These are phyloP conservation scores for Cyprinodon variegatus DNA, from an alignment of 2,113 vertebrate genomes.

Conservation along the genomic window DNA sequence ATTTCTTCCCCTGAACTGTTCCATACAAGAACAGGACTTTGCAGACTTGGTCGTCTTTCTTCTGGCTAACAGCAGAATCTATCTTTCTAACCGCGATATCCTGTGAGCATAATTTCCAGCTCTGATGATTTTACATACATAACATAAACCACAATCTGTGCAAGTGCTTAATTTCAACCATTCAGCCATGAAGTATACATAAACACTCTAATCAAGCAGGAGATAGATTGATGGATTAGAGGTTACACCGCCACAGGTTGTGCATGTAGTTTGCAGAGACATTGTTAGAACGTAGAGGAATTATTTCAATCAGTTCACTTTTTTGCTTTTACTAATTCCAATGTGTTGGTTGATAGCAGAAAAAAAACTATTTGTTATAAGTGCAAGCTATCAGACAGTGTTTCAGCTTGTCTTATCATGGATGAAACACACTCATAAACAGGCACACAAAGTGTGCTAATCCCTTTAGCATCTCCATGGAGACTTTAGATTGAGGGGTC, in stretches of 20 bases:
- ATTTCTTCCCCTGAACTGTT: too few relatives aligned
- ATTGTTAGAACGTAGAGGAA: constrained; percentile 23
- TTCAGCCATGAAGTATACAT: background rate
- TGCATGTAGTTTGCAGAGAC: constrained; percentile 15
- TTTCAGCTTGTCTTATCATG: constrained; percentile 21
- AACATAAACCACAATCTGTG: background rate
- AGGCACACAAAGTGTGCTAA: constrained; percentile 52
- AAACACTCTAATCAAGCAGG: background rate
- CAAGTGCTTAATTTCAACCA: background rate
- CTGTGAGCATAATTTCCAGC: background rate
- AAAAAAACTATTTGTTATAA: constrained; percentile 51
- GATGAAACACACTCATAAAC: constrained; percentile 37
- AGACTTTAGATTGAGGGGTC: constrained; percentile 59
- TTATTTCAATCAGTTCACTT: constrained; percentile 18
- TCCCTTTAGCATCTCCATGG: constrained; percentile 71
- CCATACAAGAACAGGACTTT: background rate
- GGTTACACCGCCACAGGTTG: background rate
- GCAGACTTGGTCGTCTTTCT: background rate
- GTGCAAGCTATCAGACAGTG: constrained; percentile 41
- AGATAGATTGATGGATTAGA: background rate
- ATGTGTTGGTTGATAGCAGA: constrained; percentile 37
- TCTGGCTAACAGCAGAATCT: background rate
- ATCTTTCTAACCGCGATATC: background rate
- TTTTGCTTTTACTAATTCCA: constrained; percentile 12
- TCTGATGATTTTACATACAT: background rate